Base-by-base conservation (phyloP, 2,888 invertebrate genomes). In the Heliconius ismenius region DNA sequence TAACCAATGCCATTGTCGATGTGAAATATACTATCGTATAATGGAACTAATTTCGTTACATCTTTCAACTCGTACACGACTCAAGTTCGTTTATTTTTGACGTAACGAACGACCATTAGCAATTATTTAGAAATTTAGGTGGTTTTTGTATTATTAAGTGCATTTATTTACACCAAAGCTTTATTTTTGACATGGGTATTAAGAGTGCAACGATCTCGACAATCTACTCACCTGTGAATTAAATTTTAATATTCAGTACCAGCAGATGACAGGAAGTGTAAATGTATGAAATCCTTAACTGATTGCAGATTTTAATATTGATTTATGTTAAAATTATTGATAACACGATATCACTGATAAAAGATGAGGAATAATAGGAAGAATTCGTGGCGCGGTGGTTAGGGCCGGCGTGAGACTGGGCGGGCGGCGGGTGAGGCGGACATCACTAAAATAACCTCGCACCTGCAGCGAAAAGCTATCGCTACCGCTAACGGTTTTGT, bases 401-500 rank as follows among this genome's bases (percentile, higher is more conserved):
- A 81, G 81, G 84, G 81, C 86, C 83, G 83, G 83, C 83, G 84
- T 84, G 84, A 86, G 88, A 89, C 89, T 89, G 92, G 92, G 91
- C 91, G 92, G 92, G 90, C 90, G 90, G 89, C 85, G 83, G 83
- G 84, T 82, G 84, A 86, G 85, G 86, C 82, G 81, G 80, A 80
- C 82, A 81, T 76, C 76, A 80, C 91, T 86, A 88, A 94, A 94
- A 93, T 93, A 94, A 91, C 89, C 84, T 86, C 89, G 88, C 92
- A 93, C 94, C 93, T 93, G 93, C 91, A 90, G 84, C 87, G 88
- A 84, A 84, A 86, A 83, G 80, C 83, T 83, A 85, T 88, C 88
- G 87, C 88, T 87, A 90, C 90, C 90, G 85, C 85, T 87, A 89
- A 88, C 90, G 86, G 87, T 85, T 89, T 89, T 90, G 89, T 90